Evolutionary conservation across 2,888 invertebrate species (phyloP).

Genomic region (Epiblema foenella): DNA sequence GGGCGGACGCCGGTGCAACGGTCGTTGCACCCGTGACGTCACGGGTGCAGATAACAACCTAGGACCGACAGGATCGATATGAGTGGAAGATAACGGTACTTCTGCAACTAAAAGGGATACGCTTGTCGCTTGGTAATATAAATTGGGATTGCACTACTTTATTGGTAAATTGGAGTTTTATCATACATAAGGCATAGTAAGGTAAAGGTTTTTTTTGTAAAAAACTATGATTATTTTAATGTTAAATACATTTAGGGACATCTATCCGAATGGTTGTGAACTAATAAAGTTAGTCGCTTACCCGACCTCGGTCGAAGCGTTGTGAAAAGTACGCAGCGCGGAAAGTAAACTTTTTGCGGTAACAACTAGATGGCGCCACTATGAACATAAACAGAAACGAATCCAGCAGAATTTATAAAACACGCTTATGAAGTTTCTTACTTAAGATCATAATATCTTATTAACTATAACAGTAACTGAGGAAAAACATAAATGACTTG

Average conservation of each 20-base stretch:
- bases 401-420: no score
- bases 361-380: conserved; percentile 35
- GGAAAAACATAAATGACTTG: background rate
- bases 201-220: no score
- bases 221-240: background rate
- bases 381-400: background rate
- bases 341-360: conserved; percentile 6
- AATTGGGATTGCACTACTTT: background rate
- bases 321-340: conserved; percentile 16
- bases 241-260: conserved; percentile 30
- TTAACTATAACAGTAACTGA: background rate
- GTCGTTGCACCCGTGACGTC: conserved; percentile 74
- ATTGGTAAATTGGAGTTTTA: background rate
- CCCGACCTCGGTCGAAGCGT: conserved; percentile 18
- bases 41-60: conserved; percentile 56
- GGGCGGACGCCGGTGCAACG: conserved; percentile 62
- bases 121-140: background rate
- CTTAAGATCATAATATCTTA: conserved; percentile 18
- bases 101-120: conserved; percentile 15
- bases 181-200: background rate
- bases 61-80: conserved; percentile 48
- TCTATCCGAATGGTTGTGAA: conserved; percentile 21
- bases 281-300: conserved; percentile 5
- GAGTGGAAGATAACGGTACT: conserved; percentile 4
- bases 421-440: no score